Conservation (phyloP, 2,797 vertebrate genomes). For the Sebastes minor region DNA sequence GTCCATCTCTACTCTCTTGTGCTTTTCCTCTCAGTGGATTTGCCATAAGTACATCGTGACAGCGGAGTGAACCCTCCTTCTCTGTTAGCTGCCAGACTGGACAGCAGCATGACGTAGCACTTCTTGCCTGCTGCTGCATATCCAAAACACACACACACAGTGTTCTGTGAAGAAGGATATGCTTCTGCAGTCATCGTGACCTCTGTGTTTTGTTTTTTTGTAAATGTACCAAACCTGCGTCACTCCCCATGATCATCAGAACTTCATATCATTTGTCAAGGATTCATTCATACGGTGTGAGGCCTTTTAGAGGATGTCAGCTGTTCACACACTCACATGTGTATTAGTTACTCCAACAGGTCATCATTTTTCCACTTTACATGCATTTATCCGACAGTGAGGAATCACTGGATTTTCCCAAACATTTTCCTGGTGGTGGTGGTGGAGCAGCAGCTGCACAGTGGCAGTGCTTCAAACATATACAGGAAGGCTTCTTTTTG, state of each 20-base stretch:
- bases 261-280: not conserved
- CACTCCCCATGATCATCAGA: not conserved
- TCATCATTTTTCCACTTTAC: constrained; percentile 3
- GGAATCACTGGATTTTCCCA: constrained; percentile 1
- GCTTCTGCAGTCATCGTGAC: constrained; percentile 8
- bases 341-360: not conserved
- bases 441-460: constrained; percentile 1
- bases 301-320: constrained; percentile 5
- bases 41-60: constrained; percentile 46
- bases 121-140: constrained; percentile 51
- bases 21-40: constrained; percentile 33
- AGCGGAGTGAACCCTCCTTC: constrained; percentile 54
- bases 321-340: not conserved
- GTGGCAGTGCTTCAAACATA: not conserved
- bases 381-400: not conserved
- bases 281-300: not conserved
- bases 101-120: constrained; percentile 71
- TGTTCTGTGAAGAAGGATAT: not conserved
- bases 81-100: constrained; percentile 52
- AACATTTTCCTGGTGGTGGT: not conserved
- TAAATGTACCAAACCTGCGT: not conserved
- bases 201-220: not conserved
- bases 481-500: not conserved
- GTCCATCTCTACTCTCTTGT: constrained; percentile 20
- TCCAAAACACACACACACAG: constrained; percentile 14